These are phyloP conservation scores for Anagyrus pseudococci DNA, from an alignment of 2,888 invertebrate species.

Conservation along the genomic window DNA sequence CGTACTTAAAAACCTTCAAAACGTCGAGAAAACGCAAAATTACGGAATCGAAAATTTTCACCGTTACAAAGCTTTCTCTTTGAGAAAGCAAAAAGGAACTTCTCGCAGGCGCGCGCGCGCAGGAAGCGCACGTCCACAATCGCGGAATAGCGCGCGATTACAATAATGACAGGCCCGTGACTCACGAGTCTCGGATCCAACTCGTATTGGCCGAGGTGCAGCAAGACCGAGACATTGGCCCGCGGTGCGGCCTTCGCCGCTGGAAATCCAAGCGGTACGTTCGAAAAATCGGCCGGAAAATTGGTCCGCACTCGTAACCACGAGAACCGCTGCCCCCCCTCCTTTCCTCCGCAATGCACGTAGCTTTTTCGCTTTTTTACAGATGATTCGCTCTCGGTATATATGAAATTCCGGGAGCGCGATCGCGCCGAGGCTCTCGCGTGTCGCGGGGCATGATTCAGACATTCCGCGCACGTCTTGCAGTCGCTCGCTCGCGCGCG, in stretches of 20 bases:
- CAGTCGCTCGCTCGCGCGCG: neutral
- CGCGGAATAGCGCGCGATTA: slow-evolving; percentile 19
- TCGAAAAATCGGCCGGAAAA: neutral
- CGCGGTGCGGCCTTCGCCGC: neutral
- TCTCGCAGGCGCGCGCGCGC: neutral
- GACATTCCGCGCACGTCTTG: slow-evolving; percentile 23
- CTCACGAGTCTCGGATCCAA: slow-evolving; percentile 6
- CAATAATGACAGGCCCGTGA: slow-evolving; percentile 26
- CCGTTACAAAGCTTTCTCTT: too few species aligned
- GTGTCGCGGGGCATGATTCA: slow-evolving; percentile 12
- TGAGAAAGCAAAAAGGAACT: too few species aligned
- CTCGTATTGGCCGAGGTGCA: neutral
- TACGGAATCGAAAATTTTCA: too few species aligned
- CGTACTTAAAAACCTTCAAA: neutral
- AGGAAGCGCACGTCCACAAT: slow-evolving; percentile 13
- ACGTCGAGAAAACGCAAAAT: neutral
- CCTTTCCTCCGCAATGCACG: neutral
- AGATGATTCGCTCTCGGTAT: too few species aligned
- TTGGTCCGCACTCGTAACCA: neutral
- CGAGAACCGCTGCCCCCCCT: neutral
- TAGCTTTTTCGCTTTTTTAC: neutral
- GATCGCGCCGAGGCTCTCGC: neutral
- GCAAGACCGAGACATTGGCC: neutral
- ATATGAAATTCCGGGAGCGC: too few species aligned
- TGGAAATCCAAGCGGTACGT: neutral